These are phyloP conservation scores for Papilio polytes DNA, from an alignment of 1,140 invertebrate genomes.

Conservation along the genomic window DNA sequence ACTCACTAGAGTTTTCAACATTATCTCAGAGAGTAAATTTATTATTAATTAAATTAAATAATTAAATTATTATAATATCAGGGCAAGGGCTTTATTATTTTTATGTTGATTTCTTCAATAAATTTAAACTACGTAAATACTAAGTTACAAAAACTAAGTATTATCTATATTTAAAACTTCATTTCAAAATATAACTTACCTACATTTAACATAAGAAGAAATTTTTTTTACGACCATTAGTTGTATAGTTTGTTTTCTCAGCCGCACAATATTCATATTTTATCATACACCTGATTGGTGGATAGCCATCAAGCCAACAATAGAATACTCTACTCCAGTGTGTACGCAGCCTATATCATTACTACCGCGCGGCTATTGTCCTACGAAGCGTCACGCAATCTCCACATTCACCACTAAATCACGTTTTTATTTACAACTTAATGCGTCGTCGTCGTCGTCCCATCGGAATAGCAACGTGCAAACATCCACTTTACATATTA, in stretches of 20 bases:
- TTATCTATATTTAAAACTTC: too few relatives aligned
- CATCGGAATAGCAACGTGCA: conserved; percentile 38
- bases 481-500: conserved; percentile 38
- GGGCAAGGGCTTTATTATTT: neutral
- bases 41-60: too few relatives aligned
- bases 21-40: too few relatives aligned
- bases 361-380: conserved; percentile 47
- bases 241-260: neutral
- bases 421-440: conserved; percentile 48
- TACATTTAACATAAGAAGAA: neutral
- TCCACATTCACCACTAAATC: conserved; percentile 48
- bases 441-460: conserved; percentile 32
- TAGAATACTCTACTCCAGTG: conserved; percentile 22
- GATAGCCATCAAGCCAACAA: too few relatives aligned
- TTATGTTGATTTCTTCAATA: neutral
- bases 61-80: too few relatives aligned
- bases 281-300: neutral
- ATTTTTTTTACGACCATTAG: neutral
- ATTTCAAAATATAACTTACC: neutral
- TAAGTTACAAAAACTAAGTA: neutral
- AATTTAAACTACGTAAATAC: too few relatives aligned
- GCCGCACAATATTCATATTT: neutral
- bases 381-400: conserved; percentile 44
- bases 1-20: neutral
- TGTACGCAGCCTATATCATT: conserved; percentile 34